phyloP scores from a whole-genome alignment of 2,113 vertebrate species.

The Lonchura striata region DNA sequence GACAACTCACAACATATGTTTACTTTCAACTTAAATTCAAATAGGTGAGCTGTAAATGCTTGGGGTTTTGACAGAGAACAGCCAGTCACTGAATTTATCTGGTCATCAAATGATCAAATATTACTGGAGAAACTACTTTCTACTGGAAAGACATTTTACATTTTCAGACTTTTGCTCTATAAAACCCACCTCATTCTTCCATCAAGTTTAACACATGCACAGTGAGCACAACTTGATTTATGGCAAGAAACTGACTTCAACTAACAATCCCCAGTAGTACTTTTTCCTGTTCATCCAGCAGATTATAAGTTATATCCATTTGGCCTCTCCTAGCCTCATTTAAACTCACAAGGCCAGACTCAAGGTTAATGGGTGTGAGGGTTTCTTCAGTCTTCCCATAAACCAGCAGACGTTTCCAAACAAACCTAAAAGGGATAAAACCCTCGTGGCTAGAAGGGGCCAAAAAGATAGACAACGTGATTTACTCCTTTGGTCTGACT shows the following conservation, averaged over 20 bases:
- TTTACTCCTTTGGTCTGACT: background rate
- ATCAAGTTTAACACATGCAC: background rate
- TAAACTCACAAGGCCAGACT: background rate
- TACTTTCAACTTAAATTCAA: conserved; percentile 13
- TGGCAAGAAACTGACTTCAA: background rate
- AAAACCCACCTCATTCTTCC: background rate
- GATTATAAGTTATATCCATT: conserved; percentile 7
- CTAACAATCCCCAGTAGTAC: background rate
- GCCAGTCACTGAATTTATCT: conserved; percentile 5
- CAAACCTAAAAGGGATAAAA: background rate
- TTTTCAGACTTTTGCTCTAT: conserved; percentile 47
- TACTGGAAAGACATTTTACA: conserved; percentile 12
- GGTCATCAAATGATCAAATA: conserved; percentile 48
- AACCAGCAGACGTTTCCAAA: background rate
- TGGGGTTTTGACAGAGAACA: conserved; percentile 36
- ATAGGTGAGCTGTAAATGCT: background rate
- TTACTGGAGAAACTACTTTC: conserved; percentile 3
- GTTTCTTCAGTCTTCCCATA: background rate
- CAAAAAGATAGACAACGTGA: background rate
- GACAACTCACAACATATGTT: background rate
- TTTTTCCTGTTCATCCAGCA: conserved; percentile 3
- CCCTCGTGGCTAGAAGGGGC: background rate
- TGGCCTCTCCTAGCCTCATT: background rate
- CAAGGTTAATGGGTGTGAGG: background rate
- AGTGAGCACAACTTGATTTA: background rate